phyloP scores from a whole-genome alignment of 2,797 vertebrate genomes.

The Sebastes oblongus region DNA sequence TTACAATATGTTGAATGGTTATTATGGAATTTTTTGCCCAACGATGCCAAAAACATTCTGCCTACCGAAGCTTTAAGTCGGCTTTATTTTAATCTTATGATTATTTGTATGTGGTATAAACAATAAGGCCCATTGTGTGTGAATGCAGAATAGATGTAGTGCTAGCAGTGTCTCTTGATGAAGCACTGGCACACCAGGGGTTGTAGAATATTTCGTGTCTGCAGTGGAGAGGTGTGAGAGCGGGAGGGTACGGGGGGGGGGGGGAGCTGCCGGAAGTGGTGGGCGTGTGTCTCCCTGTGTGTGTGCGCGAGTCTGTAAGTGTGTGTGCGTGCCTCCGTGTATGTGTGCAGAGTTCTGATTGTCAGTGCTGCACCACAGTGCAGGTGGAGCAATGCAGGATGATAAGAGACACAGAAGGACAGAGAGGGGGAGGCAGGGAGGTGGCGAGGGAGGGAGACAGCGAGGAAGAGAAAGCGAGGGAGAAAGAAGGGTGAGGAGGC shows the following conservation, averaged over 20 bases:
- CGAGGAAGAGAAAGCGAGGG: slow-evolving; percentile 33
- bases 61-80: not conserved
- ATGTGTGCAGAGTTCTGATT: slow-evolving; percentile 68
- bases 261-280: slow-evolving; percentile 72
- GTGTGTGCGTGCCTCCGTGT: slow-evolving; percentile 34
- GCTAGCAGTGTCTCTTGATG: slow-evolving; percentile 44
- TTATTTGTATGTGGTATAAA: not conserved
- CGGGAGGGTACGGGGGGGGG: slow-evolving; percentile 53
- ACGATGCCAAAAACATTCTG: too few species aligned
- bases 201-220: slow-evolving; percentile 76
- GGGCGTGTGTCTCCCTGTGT: slow-evolving; percentile 72
- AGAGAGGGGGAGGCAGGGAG: slow-evolving; percentile 46
- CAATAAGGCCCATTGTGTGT: slow-evolving; percentile 5
- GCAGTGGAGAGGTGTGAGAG: slow-evolving; percentile 71
- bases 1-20: too few species aligned
- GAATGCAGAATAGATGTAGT: slow-evolving; percentile 38
- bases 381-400: slow-evolving; percentile 80
- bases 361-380: slow-evolving; percentile 76
- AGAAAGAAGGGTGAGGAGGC: slow-evolving; percentile 45
- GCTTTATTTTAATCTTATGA: not conserved
- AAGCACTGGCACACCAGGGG: slow-evolving; percentile 66
- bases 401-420: slow-evolving; percentile 72
- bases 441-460: slow-evolving; percentile 30
- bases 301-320: slow-evolving; percentile 44
- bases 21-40: too few species aligned